Percentiles rank a stretch among this genome's conserved stretches.
These are phyloP conservation scores for Neomorphus geoffroyi DNA, from an alignment of 2,797 vertebrate species.

Conservation along the genomic window DNA sequence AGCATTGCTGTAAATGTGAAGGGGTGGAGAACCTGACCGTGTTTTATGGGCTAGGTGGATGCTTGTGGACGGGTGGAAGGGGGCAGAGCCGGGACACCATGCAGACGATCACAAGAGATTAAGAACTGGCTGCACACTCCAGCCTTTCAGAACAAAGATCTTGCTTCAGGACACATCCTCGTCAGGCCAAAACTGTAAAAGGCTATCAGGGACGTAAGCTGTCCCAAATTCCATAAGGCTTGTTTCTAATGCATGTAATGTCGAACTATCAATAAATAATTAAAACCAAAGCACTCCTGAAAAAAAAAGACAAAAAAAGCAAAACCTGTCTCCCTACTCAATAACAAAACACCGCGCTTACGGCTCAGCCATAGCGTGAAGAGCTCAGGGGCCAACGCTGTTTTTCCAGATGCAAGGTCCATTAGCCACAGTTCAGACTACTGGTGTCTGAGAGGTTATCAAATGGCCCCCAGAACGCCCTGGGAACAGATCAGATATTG, in stretches of 20 bases:
- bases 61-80: background rate
- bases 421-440: background rate
- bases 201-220: background rate
- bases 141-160: background rate
- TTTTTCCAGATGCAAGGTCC: background rate
- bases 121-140: background rate
- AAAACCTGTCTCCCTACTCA: background rate
- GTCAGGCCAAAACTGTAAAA: background rate
- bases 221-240: background rate
- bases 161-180: background rate
- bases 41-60: background rate
- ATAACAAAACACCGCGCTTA: background rate
- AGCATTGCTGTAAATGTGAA: rapidly evolving
- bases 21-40: background rate
- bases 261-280: background rate
- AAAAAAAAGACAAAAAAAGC: background rate
- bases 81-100: background rate
- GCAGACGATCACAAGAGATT: background rate
- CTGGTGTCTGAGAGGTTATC: background rate
- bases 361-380: background rate
- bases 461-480: background rate
- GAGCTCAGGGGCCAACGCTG: background rate
- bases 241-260: background rate
- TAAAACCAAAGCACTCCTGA: rapidly evolving
- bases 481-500: background rate